phyloP scores from a whole-genome alignment of 1,140 invertebrate genomes.

The Drosophila micromelanica region DNA sequence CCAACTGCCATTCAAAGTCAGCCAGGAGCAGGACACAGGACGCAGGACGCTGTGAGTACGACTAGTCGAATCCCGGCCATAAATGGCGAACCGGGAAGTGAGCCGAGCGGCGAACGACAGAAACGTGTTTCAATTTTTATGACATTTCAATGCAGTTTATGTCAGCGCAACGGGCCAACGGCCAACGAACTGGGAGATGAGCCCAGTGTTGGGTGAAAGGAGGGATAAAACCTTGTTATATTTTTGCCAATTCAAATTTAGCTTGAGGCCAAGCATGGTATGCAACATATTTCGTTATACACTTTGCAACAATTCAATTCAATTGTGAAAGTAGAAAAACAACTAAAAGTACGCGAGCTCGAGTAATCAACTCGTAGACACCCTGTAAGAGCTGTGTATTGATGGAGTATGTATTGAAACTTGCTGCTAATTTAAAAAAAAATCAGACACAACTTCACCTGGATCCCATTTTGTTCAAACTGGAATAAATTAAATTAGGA shows the following conservation, averaged over 20 bases:
- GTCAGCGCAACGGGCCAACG: constrained; percentile 68
- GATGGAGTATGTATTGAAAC: too few species aligned
- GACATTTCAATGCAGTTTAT: constrained; percentile 82
- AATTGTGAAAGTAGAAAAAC: constrained; percentile 58
- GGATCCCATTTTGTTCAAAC: too few species aligned
- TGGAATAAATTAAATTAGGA: too few species aligned
- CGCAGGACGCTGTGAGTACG: neutral
- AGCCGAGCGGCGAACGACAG: constrained; percentile 40
- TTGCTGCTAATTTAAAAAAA: too few species aligned
- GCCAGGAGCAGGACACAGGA: constrained; percentile 21
- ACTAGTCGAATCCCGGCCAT: constrained; percentile 8
- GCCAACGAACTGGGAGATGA: constrained; percentile 32
- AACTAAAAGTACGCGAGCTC: neutral
- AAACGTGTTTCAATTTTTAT: constrained; percentile 81
- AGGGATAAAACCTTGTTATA: constrained; percentile 62
- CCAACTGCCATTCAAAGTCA: constrained; percentile 61
- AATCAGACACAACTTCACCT: too few species aligned
- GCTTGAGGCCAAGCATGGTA: constrained; percentile 37
- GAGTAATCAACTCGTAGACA: neutral
- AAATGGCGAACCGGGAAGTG: constrained; percentile 15
- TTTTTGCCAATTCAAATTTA: constrained; percentile 77
- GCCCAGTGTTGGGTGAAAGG: constrained; percentile 8
- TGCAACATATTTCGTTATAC: constrained; percentile 58
- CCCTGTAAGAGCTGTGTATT: neutral
- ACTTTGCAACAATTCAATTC: constrained; percentile 73